Evolutionary conservation across 2,888 invertebrate species (phyloP), one percentile per base, ranked within the genome.

Genomic region (Tipula lateralis): DNA sequence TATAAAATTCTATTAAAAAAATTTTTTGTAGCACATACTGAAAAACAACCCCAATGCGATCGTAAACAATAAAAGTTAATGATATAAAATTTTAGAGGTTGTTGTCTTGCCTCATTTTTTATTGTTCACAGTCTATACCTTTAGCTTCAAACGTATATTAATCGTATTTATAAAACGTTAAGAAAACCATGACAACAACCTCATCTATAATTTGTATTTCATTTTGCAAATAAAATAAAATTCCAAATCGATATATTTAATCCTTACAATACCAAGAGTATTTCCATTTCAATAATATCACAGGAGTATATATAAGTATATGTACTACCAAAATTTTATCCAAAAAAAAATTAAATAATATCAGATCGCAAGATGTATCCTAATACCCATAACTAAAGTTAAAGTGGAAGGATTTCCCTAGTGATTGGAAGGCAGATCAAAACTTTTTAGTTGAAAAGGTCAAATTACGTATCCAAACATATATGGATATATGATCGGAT

Each of bases 1-100:
- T 66, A 66, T 66, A 66, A 66, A 66, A 66, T 50, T 66, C 24
- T 66, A 66, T 66, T 66, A 66, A 66, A 66, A n/a, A 7, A 66
- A 9, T 24, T 66, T 19, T 7, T 24, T 24, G 66, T 66, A 66
- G 66, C 66, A 66, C 66, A 66, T 66, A 66, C 66, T 66, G 24
- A 66, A 66, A 66, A 44, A 66, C 24, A 66, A 66, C 66, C 66
- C 66, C 66, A 66, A 82, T 30, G 32, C 30, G 82, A 82, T 16
- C 29, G 30, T 29, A 32, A 82, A 32, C 30, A 13, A 82, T 82
- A 81, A 81, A 81, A 30, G 30, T 32, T 82, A 16, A 82, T 82
- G 32, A 81, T 81, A 81, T 29, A 29, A n/a, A 12, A 81, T 29
- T 81, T 81, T 81, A 29, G 81, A 82, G 32, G 13, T 30, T 82